Percentiles rank a stretch among this genome's conserved stretches.
phyloP scores from a whole-genome alignment of 2,888 invertebrate species.

The Tenthredo mesomela region DNA sequence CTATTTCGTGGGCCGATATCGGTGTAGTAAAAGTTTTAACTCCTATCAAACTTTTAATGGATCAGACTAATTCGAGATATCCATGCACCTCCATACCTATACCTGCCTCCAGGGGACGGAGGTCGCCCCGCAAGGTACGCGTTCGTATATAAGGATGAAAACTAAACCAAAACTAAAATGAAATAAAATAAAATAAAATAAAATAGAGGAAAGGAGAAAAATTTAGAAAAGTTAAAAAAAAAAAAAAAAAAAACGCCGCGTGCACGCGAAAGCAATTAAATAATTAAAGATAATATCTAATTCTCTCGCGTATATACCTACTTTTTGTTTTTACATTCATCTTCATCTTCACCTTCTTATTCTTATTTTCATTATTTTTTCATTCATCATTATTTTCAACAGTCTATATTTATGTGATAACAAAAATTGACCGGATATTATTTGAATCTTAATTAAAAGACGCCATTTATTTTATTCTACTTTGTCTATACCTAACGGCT shows the following conservation, averaged over 20 bases:
- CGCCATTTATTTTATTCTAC: no score
- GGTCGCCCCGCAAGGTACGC: neutral
- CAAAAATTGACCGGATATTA: no score
- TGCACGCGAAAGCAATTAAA: constrained; percentile 44
- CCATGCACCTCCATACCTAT: neutral
- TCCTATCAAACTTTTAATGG: constrained; percentile 47
- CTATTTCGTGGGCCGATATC: constrained; percentile 17
- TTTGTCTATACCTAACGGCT: no score
- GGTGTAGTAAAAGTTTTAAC: constrained; percentile 24
- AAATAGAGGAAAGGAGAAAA: neutral
- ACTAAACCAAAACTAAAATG: neutral
- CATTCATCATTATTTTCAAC: no score
- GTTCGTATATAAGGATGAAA: neutral
- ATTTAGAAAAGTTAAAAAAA: neutral
- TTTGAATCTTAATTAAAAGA: no score
- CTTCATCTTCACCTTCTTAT: neutral
- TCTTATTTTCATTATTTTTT: no score
- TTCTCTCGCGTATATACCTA: neutral
- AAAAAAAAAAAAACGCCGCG: constrained; percentile 2
- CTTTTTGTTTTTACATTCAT: neutral
- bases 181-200: neutral
- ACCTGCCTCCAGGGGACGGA: neutral
- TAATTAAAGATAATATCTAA: constrained; percentile 44
- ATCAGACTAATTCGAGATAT: constrained; percentile 46
- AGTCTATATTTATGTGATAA: no score